phyloP scores from a whole-genome alignment of 2,888 invertebrate species.

The Drosophila vallismaia region DNA sequence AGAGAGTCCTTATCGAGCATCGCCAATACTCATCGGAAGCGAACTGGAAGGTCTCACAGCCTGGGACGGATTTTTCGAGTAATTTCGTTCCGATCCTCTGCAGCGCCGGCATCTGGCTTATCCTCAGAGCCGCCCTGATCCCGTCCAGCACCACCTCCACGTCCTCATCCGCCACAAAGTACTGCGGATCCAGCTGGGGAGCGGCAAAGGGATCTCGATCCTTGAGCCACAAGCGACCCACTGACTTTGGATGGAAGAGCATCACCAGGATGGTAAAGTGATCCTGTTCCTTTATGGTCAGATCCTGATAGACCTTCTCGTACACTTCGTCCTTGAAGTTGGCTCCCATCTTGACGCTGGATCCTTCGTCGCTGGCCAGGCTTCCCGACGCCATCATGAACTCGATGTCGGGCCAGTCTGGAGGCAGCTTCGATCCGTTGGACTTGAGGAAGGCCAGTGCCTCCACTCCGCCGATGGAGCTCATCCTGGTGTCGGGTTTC shows the following conservation, averaged over 20 bases:
- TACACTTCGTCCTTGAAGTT: conserved; percentile 86
- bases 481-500: conserved; percentile 84
- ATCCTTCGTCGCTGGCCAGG: conserved; percentile 87
- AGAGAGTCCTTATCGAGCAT: conserved; percentile 87
- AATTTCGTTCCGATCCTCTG: conserved; percentile 85
- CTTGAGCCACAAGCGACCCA: conserved; percentile 88
- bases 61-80: conserved; percentile 85
- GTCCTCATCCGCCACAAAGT: conserved; percentile 84
- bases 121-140: conserved; percentile 86
- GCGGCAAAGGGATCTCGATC: conserved; percentile 86
- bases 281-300: conserved; percentile 84
- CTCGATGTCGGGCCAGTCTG: conserved; percentile 88
- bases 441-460: conserved; percentile 88
- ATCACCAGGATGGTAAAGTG: conserved; percentile 88
- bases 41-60: conserved; percentile 85
- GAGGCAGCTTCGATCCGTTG: conserved; percentile 85
- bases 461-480: conserved; percentile 87
- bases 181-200: conserved; percentile 87
- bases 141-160: conserved; percentile 85
- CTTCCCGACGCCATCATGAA: conserved; percentile 87
- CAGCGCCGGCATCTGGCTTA: conserved; percentile 86
- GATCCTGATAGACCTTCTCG: conserved; percentile 85
- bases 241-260: conserved; percentile 90
- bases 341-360: conserved; percentile 85
- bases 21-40: conserved; percentile 89